These are phyloP conservation scores for Melanchra persicariae DNA, from an alignment of 2,888 invertebrate species.

Conservation along the genomic window DNA sequence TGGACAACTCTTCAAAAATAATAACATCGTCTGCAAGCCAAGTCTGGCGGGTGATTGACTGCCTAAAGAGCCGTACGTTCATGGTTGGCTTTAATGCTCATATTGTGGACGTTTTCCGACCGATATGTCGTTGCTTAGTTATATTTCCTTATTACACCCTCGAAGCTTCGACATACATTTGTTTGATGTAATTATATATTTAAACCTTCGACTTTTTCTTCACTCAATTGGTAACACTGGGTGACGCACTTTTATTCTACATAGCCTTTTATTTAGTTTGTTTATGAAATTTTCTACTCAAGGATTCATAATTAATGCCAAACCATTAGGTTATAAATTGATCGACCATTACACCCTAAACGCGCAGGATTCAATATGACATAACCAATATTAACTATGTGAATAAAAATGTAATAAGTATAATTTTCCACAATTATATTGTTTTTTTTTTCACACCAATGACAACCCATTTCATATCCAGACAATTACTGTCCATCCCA, in stretches of 20 bases:
- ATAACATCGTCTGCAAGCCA: background rate
- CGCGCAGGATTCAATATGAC: no score
- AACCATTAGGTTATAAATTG: no score
- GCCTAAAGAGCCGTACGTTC: background rate
- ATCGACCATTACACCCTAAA: no score
- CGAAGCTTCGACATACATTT: conserved; percentile 8
- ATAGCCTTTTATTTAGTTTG: background rate
- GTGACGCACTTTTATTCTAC: background rate
- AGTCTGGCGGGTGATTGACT: background rate
- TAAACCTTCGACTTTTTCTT: background rate
- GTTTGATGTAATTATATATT: conserved; percentile 11
- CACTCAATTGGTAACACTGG: background rate
- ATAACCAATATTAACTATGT: no score
- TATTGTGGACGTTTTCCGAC: background rate
- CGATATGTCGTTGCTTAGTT: conserved; percentile 9
- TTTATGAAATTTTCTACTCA: no score
- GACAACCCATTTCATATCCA: no score
- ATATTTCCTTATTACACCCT: conserved; percentile 21
- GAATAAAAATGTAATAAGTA: no score
- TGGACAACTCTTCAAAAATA: background rate
- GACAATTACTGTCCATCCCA: no score
- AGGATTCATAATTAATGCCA: no score
- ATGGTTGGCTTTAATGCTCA: background rate
- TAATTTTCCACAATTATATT: no score
- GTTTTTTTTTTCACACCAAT: no score